Evolutionary conservation across 1,140 invertebrate species (phyloP), one percentile per base, ranked within the genome.

Genomic region (Andricus grossulariae): DNA sequence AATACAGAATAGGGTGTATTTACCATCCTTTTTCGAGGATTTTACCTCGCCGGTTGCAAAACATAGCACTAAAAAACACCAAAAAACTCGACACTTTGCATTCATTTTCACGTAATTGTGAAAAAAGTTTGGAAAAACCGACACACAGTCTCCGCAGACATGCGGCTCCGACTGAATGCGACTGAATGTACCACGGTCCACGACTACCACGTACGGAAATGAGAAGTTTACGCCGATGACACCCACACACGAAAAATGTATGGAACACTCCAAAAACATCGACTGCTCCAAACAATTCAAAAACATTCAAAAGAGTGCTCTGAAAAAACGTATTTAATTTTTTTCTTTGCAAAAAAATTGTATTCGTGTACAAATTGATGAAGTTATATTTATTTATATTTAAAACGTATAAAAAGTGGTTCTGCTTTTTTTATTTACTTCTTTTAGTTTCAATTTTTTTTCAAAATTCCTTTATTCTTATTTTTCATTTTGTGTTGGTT

Each of bases 221-320:
- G 21, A 66, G 25, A 66, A 66, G 25, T n/a, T 39, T 39, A 39
- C 60, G 60, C 60, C 60, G 60, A 66, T 66, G 25, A 39, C 60
- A 66, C 11, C 60, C 25, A 66, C 21, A 39, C 18, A 10, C 7
- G 7, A n/a, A 10, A 54, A 0, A 7, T 5, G 8, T 60, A 60
- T 11, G 2, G 39, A 66, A 21, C 60, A n/a, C 5, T 32, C 13
- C 25, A 66, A 39, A 66, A 66, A 66, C 60, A 66, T 66, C 7
- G 15, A 39, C 60, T 66, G 13, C 60, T 66, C 15, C 60, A 66
- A 66, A 66, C 12, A 1, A 0, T 32, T 12, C 5, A 66, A 66
- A 66, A 32, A 16, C 12, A 15, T 66, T 25, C 11, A 60, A 66
- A 66, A 39, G n/a, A 18, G n/a, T 19, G n/a, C 18, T 45, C 0